Conservation (phyloP, 2,797 vertebrate species). For the Sorex maritimensis region DNA sequence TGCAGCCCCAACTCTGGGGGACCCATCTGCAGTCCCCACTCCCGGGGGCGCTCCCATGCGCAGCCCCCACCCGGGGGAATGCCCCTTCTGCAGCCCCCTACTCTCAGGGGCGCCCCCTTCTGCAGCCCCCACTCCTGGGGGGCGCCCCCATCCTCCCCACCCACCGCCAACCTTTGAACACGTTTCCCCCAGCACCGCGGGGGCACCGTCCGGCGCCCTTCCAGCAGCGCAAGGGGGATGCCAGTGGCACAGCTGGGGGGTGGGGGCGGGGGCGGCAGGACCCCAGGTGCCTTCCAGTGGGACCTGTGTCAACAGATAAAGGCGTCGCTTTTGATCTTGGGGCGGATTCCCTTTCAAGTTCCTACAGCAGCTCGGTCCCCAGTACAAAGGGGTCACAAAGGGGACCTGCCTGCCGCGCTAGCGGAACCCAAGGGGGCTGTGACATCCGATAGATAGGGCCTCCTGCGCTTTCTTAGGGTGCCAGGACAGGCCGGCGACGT, state of each 20-base stretch:
- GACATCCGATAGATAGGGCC: neutral
- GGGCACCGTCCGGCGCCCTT: conserved; percentile 90
- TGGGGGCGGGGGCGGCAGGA: conserved; percentile 76
- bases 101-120: conserved; percentile 90
- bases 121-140: conserved; percentile 85
- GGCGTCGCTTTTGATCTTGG: conserved; percentile 81
- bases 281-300: conserved; percentile 85
- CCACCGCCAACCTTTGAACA: conserved; percentile 92
- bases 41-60: conserved; percentile 88
- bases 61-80: conserved; percentile 72
- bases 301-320: conserved; percentile 87
- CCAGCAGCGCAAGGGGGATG: conserved; percentile 83
- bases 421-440: too few relatives aligned
- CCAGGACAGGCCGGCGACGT: conserved; percentile 26
- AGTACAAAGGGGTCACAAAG: conserved; percentile 69
- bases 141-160: conserved; percentile 91
- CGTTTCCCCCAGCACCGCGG: conserved; percentile 93
- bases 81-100: conserved; percentile 85
- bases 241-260: conserved; percentile 85
- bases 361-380: conserved; percentile 67
- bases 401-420: neutral
- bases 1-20: conserved; percentile 84
- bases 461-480: neutral
- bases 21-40: conserved; percentile 88
- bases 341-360: conserved; percentile 74